Conservation (phyloP, 2,888 invertebrate genomes). For the Coelinius sp. region DNA sequence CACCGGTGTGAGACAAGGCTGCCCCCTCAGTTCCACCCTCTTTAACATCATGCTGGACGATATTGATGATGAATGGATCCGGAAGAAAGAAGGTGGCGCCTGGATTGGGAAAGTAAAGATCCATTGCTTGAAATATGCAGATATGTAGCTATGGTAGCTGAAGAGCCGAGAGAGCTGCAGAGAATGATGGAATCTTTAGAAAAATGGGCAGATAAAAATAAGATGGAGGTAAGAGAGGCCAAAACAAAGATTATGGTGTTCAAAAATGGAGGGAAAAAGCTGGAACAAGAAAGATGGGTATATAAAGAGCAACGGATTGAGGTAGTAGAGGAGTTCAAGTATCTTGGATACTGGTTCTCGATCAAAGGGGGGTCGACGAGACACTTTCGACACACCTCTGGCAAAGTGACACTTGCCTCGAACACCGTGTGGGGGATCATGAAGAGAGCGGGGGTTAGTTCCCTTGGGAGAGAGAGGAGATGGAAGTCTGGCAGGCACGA, state of each 20-base stretch:
- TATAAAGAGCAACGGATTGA: neutral
- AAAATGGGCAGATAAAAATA: neutral
- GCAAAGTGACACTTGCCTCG: neutral
- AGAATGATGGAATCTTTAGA: neutral
- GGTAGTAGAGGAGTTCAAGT: conserved; percentile 16
- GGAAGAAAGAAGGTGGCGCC: neutral
- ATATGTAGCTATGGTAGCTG: neutral
- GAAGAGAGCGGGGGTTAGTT: neutral
- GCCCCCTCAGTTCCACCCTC: neutral
- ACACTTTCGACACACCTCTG: neutral
- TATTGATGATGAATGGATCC: neutral
- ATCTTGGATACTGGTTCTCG: neutral
- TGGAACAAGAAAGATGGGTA: neutral
- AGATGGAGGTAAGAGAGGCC: neutral
- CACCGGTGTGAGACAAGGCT: neutral
- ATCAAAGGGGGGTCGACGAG: neutral
- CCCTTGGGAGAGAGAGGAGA: neutral
- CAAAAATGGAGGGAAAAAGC: neutral
- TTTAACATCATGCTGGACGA: neutral
- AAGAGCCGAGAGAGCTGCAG: neutral
- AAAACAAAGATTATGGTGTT: conserved; percentile 1
- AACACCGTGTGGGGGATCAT: neutral
- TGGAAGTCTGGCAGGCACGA: neutral
- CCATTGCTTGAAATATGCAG: neutral
- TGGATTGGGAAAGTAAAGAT: neutral